Evolutionary conservation across 2,113 vertebrate species (phyloP).

Genomic region (Aegithalos caudatus): DNA sequence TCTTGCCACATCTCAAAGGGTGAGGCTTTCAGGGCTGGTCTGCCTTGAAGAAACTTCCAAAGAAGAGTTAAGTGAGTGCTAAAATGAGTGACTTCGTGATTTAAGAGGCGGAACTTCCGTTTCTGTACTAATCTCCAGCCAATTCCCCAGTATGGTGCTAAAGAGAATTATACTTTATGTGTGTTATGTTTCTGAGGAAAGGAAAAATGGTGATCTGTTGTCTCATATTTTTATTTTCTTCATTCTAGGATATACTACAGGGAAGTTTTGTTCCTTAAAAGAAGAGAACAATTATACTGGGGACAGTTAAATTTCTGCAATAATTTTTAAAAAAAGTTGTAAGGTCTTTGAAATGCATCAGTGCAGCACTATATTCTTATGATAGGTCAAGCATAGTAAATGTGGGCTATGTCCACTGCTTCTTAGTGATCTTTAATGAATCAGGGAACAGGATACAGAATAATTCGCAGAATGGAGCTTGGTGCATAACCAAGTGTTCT

Average conservation of each 20-base stretch:
- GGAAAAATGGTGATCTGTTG: not conserved
- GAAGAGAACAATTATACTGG: not conserved
- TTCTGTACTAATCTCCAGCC: not conserved
- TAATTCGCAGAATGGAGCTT: not conserved
- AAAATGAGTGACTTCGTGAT: not conserved
- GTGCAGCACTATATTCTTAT: not conserved
- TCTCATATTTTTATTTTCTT: not conserved
- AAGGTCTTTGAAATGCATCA: not conserved
- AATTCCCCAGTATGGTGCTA: not conserved
- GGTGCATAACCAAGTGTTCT: not conserved
- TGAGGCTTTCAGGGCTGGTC: not conserved
- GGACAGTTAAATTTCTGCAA: not conserved
- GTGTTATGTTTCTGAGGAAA: not conserved
- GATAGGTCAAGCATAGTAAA: not conserved
- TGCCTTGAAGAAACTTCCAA: not conserved
- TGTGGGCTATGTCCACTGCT: not conserved
- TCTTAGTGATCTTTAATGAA: not conserved
- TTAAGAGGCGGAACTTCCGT: not conserved
- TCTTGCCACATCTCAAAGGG: not conserved
- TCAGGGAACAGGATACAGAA: not conserved
- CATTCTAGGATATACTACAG: not conserved
- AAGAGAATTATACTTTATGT: not conserved
- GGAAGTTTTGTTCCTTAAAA: not conserved
- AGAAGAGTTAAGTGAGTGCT: not conserved
- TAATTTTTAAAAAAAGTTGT: not conserved